These are phyloP conservation scores for Sciurus niger DNA, from an alignment of 2,113 vertebrate species.

Conservation along the genomic window DNA sequence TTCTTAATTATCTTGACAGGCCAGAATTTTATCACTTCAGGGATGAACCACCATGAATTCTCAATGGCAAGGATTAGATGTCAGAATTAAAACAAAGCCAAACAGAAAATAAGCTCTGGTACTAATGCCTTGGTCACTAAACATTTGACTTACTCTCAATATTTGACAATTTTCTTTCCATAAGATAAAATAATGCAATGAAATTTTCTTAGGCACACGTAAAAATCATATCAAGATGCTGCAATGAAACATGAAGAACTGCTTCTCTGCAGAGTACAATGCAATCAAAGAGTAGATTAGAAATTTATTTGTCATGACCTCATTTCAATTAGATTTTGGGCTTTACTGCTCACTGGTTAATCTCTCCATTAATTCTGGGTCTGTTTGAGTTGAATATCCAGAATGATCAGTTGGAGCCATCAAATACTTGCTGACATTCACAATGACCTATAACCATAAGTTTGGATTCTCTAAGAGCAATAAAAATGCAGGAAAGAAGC, in stretches of 20 bases:
- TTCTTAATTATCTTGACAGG: neutral
- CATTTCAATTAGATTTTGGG: neutral
- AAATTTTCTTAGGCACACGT: neutral
- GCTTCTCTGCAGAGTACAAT: neutral
- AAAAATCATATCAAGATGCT: conserved; percentile 19
- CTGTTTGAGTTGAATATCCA: neutral
- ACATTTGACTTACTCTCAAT: neutral
- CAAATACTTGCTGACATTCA: neutral
- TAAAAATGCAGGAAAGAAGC: neutral
- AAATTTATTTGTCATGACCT: neutral
- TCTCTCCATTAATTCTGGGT: neutral
- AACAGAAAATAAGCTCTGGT: neutral
- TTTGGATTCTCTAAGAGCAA: neutral
- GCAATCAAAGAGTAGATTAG: neutral
- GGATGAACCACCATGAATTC: neutral
- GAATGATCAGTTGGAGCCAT: neutral
- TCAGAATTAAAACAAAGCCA: conserved; percentile 12
- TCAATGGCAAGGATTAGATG: neutral
- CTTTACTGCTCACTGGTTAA: neutral
- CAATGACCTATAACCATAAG: neutral
- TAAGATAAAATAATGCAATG: neutral
- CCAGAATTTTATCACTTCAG: neutral
- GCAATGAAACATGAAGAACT: neutral
- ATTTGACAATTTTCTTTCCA: conserved; percentile 15
- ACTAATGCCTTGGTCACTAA: neutral